Conservation (phyloP, 2,797 vertebrate species). For the Argya squamiceps region DNA sequence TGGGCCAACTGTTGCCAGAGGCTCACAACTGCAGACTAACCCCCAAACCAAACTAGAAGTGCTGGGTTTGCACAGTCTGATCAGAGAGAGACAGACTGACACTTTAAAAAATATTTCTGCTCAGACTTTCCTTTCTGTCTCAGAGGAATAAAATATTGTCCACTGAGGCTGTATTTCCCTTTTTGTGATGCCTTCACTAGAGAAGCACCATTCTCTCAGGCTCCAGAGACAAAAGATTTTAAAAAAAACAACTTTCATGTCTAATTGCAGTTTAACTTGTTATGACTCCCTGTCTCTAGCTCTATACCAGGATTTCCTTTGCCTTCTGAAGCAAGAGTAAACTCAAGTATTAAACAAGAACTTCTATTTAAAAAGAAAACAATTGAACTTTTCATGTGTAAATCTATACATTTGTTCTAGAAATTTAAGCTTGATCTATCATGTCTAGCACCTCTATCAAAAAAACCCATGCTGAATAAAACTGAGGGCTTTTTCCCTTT, state of each 20-base stretch:
- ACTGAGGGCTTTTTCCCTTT: fast-evolving
- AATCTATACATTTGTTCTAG: not conserved
- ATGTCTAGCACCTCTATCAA: not conserved
- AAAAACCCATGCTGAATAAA: not conserved
- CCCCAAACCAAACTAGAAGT: not conserved
- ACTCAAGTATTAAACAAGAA: not conserved
- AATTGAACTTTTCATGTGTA: not conserved
- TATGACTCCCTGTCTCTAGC: not conserved
- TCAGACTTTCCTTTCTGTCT: not conserved
- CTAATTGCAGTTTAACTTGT: constrained; percentile 21
- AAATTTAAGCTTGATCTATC: not conserved
- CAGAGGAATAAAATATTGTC: not conserved
- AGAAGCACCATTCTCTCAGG: not conserved
- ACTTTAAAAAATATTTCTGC: not conserved
- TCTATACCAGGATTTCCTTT: constrained; percentile 3
- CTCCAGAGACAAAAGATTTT: not conserved
- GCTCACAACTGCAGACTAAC: not conserved
- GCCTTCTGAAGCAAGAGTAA: constrained; percentile 1
- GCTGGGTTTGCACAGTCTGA: not conserved
- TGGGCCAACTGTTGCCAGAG: not conserved
- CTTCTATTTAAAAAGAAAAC: not conserved
- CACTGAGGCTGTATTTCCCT: not conserved
- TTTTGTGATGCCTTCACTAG: not conserved
- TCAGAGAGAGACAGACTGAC: not conserved
- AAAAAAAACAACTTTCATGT: not conserved